Evolutionary conservation across 1,140 invertebrate species (phyloP), one percentile per base, ranked within the genome.

Genomic region (Amphibalanus amphitrite): DNA sequence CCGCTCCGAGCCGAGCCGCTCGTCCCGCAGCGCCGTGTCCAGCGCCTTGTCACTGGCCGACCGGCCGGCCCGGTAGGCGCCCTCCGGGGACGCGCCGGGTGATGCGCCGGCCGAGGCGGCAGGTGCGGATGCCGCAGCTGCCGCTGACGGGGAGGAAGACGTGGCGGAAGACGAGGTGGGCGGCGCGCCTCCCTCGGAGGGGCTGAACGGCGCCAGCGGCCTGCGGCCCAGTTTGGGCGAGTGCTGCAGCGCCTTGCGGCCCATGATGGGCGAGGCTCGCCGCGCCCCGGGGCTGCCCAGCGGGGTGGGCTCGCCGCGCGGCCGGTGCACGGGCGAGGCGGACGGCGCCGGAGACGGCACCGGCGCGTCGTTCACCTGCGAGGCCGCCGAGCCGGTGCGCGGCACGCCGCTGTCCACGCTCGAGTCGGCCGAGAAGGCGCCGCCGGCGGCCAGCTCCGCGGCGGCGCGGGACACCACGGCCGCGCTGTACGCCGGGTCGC

Each of bases 231-330:
- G n/a, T n/a, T n/a, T n/a, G n/a, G n/a, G 4, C 15, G 33, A 38
- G 33, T 38, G 4, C 33, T 38, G 33, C 33, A 38, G 33, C 33
- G 33, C 33, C 33, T 38, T 38, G 33, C 33, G 33, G 33, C 33
- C 33, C 33, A 38, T 38, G 33, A 38, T 38, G 4, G 33, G 33
- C 4, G 33, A 38, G 33, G 33, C 33, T 38, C 33, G 33, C 68
- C 59, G 67, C 69, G 82, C 74, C 13, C 77, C 76, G 40, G 75
- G 72, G 65, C 68, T 72, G 33, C 73, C 59, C 30, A 72, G 47
- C 25, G 29, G 69, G n/a, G 69, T 67, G 69, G 75, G 69, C 72
- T 74, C 30, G 33, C 33, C 33, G 33, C 33, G 33, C 33, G 33
- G 33, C 4, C 33, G 33, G 33, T 38, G 33, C 15, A 38, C 33